Base-by-base conservation (phyloP, 1,140 invertebrate genomes). In the Drosophila punjabiensis region DNA sequence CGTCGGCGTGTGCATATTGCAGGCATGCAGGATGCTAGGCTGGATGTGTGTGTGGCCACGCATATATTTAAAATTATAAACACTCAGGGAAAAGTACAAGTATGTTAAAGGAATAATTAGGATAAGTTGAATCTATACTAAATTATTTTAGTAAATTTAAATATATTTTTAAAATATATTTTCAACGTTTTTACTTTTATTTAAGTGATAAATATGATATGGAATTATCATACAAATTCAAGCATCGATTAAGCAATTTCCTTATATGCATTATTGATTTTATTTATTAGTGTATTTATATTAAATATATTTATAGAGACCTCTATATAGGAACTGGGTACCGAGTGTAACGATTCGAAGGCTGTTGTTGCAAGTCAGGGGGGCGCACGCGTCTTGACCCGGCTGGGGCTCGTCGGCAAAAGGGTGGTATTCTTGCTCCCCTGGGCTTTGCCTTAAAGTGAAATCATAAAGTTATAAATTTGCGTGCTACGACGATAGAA, bases 1-100 rank as follows among this genome's bases (percentile, higher is more conserved):
- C 14, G 28, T 30, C 43, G 37, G 16, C 37, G 11, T 62, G 63
- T 62, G 37, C 56, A 62, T 18, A 59, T 53, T 58, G 69, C 52
- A 68, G 37, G 66, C 71, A 67, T 28, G 61, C 53, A 39, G 55
- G 20, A 14, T n/a, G 53, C 20, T 45, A 63, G 33, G 63, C 62
- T 58, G 33, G 61, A 28, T 47, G 24, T 48, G 20, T 48, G 45
- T 61, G 37, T 24, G 63, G 47, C 58, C 41, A 37, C 59, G 58
- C 20, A 67, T 62, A 47, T 32, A 62, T 74, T 73, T 32, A 61
- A 74, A 32, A 68, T 43, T 63, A 35, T 74, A 52, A 61, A 70
- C 48, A 76, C 39, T 69, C 28, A 11, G 43, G 32, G 30, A 58
- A 45, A 67, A 14, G 35, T 11, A 20, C 11, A 0, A 20, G 3